Evolutionary conservation across 2,888 invertebrate species (phyloP).

Genomic region (Caenorhabditis macrosperma): DNA sequence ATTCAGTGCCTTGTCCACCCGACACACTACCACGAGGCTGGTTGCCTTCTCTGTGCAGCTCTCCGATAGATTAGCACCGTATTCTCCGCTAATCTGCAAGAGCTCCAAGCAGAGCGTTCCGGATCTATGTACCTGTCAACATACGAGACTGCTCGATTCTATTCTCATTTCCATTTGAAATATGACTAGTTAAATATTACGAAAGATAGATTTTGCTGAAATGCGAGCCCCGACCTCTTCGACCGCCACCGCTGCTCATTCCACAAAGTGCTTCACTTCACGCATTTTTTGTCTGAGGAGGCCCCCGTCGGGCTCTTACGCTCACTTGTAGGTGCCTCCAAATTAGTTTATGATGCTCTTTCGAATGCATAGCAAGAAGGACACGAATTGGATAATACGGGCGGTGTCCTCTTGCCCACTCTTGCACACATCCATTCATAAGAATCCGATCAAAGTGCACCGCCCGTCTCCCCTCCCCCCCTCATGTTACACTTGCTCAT

Average conservation of each 20-base stretch:
- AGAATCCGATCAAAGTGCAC: slow-evolving; percentile 45
- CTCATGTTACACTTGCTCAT: slow-evolving; percentile 19
- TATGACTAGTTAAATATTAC: slow-evolving; percentile 38
- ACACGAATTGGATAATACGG: slow-evolving; percentile 35
- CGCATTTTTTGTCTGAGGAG: slow-evolving; percentile 23
- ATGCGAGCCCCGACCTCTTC: slow-evolving; percentile 28
- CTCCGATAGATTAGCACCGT: background rate
- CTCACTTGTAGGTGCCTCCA: slow-evolving; percentile 34
- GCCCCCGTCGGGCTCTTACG: background rate
- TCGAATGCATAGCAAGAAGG: slow-evolving; percentile 23
- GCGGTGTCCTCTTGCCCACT: slow-evolving; percentile 32
- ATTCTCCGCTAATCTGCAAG: background rate
- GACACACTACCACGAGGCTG: background rate
- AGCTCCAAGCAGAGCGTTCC: background rate
- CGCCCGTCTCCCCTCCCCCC: slow-evolving; percentile 1
- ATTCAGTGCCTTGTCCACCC: background rate
- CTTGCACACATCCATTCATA: slow-evolving; percentile 7
- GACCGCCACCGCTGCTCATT: slow-evolving; percentile 32
- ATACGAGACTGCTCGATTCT: background rate
- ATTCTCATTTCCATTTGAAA: slow-evolving; percentile 33
- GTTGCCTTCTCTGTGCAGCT: background rate
- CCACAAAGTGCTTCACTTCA: slow-evolving; percentile 39
- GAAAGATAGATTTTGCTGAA: slow-evolving; percentile 45
- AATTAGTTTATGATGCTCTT: slow-evolving; percentile 47
- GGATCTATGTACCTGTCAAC: background rate